These are phyloP conservation scores for Euplagia quadripunctaria DNA, from an alignment of 2,888 invertebrate genomes.

Conservation along the genomic window DNA sequence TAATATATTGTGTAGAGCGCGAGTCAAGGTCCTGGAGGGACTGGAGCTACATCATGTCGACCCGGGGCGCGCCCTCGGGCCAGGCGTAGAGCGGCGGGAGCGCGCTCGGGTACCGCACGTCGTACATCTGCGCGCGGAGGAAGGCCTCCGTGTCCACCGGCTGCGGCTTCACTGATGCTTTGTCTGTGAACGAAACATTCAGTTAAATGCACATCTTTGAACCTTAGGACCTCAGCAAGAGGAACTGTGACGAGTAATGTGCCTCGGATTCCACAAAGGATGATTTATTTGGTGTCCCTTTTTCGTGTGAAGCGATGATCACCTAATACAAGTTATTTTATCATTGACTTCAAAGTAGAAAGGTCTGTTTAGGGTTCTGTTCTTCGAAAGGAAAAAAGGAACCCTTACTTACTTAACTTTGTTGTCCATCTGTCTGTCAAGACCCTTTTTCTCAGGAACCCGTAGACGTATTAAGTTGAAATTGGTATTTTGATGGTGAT, in stretches of 20 bases:
- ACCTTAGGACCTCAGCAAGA: no score
- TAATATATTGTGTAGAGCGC: slow-evolving; percentile 8
- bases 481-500: no score
- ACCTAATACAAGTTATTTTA: no score
- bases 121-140: slow-evolving; percentile 94
- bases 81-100: slow-evolving; percentile 89
- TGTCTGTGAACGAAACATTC: slow-evolving; percentile 81
- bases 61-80: slow-evolving; percentile 65
- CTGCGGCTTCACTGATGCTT: slow-evolving; percentile 93
- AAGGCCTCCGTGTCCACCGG: slow-evolving; percentile 91
- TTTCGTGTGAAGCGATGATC: no score
- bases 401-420: no score
- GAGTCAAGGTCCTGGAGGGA: not conserved
- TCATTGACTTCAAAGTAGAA: no score
- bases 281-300: not conserved
- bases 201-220: not conserved
- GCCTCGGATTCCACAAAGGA: not conserved
- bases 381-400: no score
- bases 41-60: slow-evolving; percentile 57
- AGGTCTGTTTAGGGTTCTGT: no score
- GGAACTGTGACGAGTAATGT: not conserved
- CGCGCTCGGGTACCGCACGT: slow-evolving; percentile 90
- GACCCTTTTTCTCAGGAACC: no score
- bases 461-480: no score
- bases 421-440: no score